Percentiles rank a stretch among this genome's conserved stretches.
These are phyloP conservation scores for Phaetusa simplex DNA, from an alignment of 2,113 vertebrate species.

Conservation along the genomic window DNA sequence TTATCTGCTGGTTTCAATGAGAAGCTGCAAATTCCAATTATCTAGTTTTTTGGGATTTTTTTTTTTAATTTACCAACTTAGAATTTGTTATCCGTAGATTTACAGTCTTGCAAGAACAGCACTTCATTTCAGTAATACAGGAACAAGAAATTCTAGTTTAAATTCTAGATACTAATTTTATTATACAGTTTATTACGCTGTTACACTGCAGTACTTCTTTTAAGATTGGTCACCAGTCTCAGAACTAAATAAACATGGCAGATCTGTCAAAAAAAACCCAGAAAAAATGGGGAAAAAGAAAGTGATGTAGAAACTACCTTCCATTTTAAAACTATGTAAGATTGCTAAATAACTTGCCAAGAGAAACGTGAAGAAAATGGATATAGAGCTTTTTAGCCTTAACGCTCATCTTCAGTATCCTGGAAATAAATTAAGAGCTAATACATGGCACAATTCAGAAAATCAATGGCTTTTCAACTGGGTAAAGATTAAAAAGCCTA, in stretches of 20 bases:
- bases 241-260: not conserved
- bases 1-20: not conserved
- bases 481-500: not conserved
- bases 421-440: not conserved
- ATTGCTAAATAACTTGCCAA: not conserved
- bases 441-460: not conserved
- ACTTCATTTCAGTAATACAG: not conserved
- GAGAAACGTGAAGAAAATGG: conserved; percentile 2
- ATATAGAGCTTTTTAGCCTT: not conserved
- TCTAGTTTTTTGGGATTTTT: not conserved
- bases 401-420: not conserved
- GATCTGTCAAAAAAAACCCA: not conserved
- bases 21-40: not conserved
- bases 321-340: not conserved
- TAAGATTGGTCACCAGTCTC: not conserved
- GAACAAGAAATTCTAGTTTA: not conserved
- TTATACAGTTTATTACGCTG: not conserved
- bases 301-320: not conserved
- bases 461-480: not conserved
- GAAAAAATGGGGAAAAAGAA: not conserved
- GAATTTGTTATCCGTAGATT: not conserved
- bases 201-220: not conserved
- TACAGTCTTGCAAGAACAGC: not conserved
- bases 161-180: not conserved
- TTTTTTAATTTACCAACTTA: not conserved